A percentile compares a stretch with the other conserved stretches of the same genome.
These are phyloP conservation scores for Poecile atricapillus DNA, from an alignment of 2,113 vertebrate genomes.

Conservation along the genomic window DNA sequence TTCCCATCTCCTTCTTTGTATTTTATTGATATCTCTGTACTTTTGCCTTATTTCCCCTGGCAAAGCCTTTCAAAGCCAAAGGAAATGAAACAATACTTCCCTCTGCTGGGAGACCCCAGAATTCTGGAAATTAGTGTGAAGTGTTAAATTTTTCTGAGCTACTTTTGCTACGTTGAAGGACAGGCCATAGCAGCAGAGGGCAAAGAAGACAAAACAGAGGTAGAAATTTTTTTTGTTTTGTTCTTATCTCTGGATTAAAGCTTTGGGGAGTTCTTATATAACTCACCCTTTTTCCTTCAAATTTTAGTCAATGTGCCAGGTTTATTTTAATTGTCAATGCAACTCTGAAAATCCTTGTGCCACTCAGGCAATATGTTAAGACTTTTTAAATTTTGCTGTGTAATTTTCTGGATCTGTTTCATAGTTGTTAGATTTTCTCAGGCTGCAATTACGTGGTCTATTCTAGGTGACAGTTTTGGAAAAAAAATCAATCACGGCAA, in stretches of 20 bases:
- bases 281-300: neutral
- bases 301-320: neutral
- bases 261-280: neutral
- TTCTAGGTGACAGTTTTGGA: neutral
- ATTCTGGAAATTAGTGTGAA: neutral
- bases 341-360: neutral
- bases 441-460: neutral
- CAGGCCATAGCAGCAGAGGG: neutral
- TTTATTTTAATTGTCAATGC: neutral
- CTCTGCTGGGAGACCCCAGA: slow-evolving; percentile 64
- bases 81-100: slow-evolving; percentile 61
- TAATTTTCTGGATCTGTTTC: neutral
- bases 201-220: neutral
- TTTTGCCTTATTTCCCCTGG: neutral
- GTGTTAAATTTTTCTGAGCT: neutral
- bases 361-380: neutral
- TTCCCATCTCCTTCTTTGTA: neutral
- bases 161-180: neutral
- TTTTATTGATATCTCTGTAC: neutral
- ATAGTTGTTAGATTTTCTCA: neutral
- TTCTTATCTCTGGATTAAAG: neutral
- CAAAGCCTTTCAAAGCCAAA: neutral
- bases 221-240: neutral
- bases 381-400: neutral
- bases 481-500: neutral